Evolutionary conservation across 1,140 invertebrate genomes (phyloP).

Genomic region (Triops cancriformis): DNA sequence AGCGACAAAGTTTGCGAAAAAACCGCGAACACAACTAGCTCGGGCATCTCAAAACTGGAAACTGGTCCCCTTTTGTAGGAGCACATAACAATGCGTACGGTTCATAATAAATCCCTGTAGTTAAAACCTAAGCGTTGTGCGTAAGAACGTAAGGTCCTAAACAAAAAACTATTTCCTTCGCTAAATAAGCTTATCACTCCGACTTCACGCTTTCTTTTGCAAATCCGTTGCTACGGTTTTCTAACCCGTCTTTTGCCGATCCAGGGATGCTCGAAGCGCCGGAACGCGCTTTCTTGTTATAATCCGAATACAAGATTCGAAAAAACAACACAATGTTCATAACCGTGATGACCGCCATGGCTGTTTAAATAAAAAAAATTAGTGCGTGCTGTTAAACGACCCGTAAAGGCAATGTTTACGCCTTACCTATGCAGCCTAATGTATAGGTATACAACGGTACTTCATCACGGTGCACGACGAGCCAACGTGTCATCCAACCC

Average conservation of each 20-base stretch:
- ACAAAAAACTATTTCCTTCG: no score
- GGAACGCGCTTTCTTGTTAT: constrained; percentile 31
- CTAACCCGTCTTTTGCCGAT: neutral
- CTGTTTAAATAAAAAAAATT: constrained; percentile 29
- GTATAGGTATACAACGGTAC: constrained; percentile 40
- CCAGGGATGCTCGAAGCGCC: neutral
- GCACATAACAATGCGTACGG: no score
- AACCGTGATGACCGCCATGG: constrained; percentile 39
- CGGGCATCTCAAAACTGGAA: no score
- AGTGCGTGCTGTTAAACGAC: neutral
- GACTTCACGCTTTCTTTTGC: neutral
- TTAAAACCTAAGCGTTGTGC: no score
- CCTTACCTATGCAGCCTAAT: constrained; percentile 38
- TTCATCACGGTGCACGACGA: constrained; percentile 41
- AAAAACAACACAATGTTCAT: constrained; percentile 45
- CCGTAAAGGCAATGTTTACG: neutral
- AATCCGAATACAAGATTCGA: constrained; percentile 40
- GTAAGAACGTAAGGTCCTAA: no score
- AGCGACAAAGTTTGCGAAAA: no score
- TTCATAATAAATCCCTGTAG: no score
- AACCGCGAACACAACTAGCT: no score
- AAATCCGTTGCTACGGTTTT: neutral
- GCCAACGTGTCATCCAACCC: constrained; percentile 48
- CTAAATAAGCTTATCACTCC: neutral
- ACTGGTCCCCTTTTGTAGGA: no score